Evolutionary conservation across 2,888 invertebrate species (phyloP).

Genomic region (Callosobruchus maculatus): DNA sequence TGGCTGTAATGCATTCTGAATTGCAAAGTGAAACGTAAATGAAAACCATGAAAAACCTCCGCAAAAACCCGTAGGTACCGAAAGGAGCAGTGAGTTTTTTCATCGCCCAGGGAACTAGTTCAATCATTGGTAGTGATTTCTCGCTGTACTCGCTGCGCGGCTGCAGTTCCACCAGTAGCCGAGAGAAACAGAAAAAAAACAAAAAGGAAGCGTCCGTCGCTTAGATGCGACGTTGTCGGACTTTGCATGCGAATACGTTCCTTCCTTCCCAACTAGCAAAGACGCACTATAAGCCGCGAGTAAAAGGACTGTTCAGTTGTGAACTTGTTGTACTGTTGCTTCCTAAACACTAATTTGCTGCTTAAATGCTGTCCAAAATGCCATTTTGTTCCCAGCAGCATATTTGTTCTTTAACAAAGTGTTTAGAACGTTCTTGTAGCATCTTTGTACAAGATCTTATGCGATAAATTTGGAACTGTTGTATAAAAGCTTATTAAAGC

Average conservation of each 20-base stretch:
- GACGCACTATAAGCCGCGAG: no score
- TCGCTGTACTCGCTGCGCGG: background rate
- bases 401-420: no score
- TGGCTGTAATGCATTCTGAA: background rate
- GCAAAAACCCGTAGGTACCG: background rate
- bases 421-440: no score
- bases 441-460: no score
- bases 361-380: no score
- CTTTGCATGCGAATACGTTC: background rate
- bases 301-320: no score
- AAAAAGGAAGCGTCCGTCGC: background rate
- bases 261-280: background rate
- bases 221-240: background rate
- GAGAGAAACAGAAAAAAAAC: background rate
- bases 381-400: no score
- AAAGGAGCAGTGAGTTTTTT: background rate
- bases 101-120: background rate
- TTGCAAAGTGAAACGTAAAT: background rate
- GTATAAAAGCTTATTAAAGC: no score
- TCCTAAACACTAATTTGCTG: no score
- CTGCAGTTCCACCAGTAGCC: background rate
- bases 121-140: background rate
- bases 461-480: no score
- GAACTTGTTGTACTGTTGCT: no score
- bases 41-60: background rate